These are phyloP conservation scores for Trichogramma evanescens DNA, from an alignment of 2,888 invertebrate species.

Conservation along the genomic window DNA sequence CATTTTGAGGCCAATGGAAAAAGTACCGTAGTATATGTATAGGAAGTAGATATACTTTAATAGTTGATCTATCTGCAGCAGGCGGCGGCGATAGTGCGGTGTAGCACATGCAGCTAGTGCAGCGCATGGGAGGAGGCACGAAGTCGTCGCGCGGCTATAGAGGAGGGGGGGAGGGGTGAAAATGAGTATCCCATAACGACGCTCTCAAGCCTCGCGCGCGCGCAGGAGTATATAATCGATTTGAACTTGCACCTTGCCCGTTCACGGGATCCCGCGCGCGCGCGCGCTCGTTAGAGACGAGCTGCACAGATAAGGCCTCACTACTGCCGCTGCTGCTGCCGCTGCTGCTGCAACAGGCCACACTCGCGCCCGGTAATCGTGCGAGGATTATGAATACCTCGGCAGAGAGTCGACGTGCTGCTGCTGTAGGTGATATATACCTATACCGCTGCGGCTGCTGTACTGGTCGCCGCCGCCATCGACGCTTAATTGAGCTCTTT, in stretches of 20 bases:
- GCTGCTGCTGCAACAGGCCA: neutral
- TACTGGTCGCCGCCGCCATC: no score
- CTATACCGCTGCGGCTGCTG: no score
- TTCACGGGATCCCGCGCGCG: neutral
- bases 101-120: conserved; percentile 6
- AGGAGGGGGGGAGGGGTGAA: conserved; percentile 29
- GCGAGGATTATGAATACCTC: neutral
- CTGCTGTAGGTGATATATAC: no score
- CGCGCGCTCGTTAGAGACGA: neutral
- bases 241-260: conserved; percentile 38
- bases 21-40: neutral
- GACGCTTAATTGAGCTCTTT: no score
- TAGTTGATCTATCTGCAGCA: no score
- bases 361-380: neutral
- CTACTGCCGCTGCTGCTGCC: no score
- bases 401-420: no score
- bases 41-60: neutral
- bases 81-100: no score
- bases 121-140: conserved; percentile 18
- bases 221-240: conserved; percentile 29
- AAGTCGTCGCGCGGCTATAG: conserved; percentile 30
- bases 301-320: neutral
- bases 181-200: conserved; percentile 24
- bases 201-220: conserved; percentile 5
- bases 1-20: neutral